phyloP scores from a whole-genome alignment of 2,797 vertebrate species.

The Miichthys miiuy region DNA sequence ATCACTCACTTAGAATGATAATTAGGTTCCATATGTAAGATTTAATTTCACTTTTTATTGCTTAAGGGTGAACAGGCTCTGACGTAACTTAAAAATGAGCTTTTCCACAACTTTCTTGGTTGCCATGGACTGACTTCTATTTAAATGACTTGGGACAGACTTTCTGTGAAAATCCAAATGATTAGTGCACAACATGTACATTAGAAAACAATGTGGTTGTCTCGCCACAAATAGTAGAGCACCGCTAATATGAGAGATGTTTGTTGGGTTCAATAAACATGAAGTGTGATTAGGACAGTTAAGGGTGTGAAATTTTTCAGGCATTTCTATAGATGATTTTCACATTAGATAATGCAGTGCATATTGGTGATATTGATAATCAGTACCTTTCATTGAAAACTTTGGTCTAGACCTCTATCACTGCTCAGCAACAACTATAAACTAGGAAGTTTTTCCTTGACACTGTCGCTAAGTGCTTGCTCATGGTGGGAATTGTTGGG shows the following conservation, averaged over 20 bases:
- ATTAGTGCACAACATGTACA: too few species aligned
- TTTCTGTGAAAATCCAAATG: too few species aligned
- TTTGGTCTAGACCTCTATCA: not conserved
- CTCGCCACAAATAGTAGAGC: not conserved
- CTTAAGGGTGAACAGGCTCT: too few species aligned
- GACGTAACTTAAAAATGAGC: too few species aligned
- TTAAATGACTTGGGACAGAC: too few species aligned
- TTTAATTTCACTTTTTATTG: too few species aligned
- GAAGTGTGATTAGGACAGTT: constrained; percentile 5
- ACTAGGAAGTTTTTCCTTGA: too few species aligned
- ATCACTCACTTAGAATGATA: not conserved
- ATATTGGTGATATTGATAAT: not conserved
- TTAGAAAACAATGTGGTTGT: not conserved
- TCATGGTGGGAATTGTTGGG: too few species aligned
- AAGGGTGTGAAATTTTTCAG: too few species aligned
- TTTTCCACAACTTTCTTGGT: too few species aligned
- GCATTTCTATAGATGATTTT: not conserved
- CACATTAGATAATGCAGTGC: not conserved
- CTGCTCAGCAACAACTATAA: constrained; percentile 5
- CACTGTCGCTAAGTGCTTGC: too few species aligned
- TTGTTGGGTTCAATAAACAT: not conserved
- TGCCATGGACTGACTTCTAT: too few species aligned
- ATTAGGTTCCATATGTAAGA: not conserved
- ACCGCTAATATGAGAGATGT: not conserved
- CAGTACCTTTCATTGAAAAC: not conserved